Evolutionary conservation across 23 tunicate species (phyloP).

Genomic region (Clavelina lepadiformis): DNA sequence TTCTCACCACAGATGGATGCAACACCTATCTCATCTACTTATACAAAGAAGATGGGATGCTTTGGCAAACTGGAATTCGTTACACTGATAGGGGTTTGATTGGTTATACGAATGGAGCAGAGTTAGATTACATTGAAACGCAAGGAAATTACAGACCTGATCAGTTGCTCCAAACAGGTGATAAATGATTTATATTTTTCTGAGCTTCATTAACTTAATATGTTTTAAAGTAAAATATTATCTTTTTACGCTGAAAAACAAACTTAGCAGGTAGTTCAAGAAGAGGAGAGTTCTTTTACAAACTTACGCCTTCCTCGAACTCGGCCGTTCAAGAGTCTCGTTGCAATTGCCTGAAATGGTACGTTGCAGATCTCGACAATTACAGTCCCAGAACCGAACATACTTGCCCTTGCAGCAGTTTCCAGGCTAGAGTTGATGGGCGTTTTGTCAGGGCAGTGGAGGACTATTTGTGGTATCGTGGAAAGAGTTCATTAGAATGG

Average conservation of each 20-base stretch:
- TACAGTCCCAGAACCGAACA: no score
- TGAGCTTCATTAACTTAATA: no score
- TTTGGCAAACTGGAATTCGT: conserved; percentile 27
- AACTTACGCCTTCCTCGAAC: conserved; percentile 11
- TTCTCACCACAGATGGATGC: conserved; percentile 46
- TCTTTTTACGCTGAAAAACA: no score
- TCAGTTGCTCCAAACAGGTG: conserved; percentile 9
- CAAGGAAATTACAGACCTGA: conserved; percentile 40
- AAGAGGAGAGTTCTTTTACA: conserved; percentile 34
- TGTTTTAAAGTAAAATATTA: no score
- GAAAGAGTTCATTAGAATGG: no score
- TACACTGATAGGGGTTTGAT: conserved; percentile 14
- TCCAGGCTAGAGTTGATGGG: conserved; percentile 20
- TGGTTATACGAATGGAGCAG: conserved; percentile 49
- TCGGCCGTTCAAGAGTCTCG: conserved; percentile 6
- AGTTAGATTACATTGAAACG: conserved; percentile 3
- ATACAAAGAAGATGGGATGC: conserved; percentile 35
- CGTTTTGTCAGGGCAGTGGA: background rate
- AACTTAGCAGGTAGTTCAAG: conserved; percentile 23
- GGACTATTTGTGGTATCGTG: no score
- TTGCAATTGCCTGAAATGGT: conserved; percentile 48
- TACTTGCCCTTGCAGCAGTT: conserved; percentile 29
- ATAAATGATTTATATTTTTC: no score
- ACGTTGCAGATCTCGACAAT: conserved; percentile 5
- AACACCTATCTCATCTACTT: conserved; percentile 41